Conservation (phyloP, 2,797 vertebrate species). For the Sphenodon punctatus region DNA sequence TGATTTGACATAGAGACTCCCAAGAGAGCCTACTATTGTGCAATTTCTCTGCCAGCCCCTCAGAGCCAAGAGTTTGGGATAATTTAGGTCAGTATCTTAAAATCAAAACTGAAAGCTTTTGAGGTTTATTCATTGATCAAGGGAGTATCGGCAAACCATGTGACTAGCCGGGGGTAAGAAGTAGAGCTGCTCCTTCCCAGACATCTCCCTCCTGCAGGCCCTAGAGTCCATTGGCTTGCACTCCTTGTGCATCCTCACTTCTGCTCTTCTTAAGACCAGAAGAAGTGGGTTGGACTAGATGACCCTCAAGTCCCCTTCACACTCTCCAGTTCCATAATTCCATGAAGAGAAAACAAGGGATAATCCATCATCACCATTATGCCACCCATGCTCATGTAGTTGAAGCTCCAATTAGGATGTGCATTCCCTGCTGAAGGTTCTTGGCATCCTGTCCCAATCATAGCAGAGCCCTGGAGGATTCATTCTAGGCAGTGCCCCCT, state of each 20-base stretch:
- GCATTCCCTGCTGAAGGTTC: not conserved
- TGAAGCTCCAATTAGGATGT: not conserved
- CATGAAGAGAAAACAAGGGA: not conserved
- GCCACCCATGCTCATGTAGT: not conserved
- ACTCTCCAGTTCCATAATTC: no score
- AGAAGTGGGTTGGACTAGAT: not conserved
- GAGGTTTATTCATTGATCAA: not conserved
- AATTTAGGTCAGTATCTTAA: not conserved
- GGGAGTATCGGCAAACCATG: no score
- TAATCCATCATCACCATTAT: not conserved
- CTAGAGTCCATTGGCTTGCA: not conserved
- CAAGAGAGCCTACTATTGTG: not conserved
- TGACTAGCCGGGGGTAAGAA: not conserved
- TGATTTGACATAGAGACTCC: not conserved
- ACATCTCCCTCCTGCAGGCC: not conserved
- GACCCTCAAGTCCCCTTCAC: not conserved
- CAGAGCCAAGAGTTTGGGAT: not conserved
- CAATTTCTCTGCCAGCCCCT: not conserved
- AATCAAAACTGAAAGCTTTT: rapidly evolving
- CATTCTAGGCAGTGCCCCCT: not conserved
- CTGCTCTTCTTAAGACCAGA: not conserved
- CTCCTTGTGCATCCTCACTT: not conserved
- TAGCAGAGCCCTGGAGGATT: not conserved
- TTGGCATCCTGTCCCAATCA: not conserved
- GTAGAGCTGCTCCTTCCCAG: not conserved